Base-by-base conservation (phyloP, 2,113 vertebrate genomes). In the Furnarius figulus region DNA sequence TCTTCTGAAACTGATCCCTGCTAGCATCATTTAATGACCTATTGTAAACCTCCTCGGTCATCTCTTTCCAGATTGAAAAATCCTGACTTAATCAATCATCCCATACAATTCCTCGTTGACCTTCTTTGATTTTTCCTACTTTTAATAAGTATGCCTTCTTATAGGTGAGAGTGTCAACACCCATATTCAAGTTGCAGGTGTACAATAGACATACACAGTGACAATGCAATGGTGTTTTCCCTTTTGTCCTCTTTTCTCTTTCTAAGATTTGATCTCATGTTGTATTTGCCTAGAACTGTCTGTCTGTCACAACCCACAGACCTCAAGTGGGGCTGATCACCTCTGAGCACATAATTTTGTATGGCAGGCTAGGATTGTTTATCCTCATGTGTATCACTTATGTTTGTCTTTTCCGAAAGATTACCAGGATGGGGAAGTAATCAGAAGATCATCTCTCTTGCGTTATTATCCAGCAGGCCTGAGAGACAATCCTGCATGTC, bases 41-140 rank as follows among this genome's bases (percentile, higher is more conserved):
- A 0, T 72, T 20, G 1, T 67, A 39, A 50, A 59, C 6, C 13
- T 17, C 15, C 5, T 65, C 0, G 1, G 5, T 68, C 42, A 42
- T 50, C 33, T 88, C 3, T 76, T 88, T 77, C 35, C n/a, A 83
- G 35, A 11, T 49, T 87, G 71, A 68, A 68, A 87, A 65, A 39
- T 42, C n/a, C 15, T 31, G 61, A 53, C 21, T 18, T 80, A 15
- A 27, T 49, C 39, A 61, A 10, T 50, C 28, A 79, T 68, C 77
- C 19, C 42, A 21, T 68, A 62, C 25, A 9, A 58, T 53, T 89
- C 15, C 6, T 42, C 59, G 7, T 27, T 82, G 42, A 6, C 15
- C 8, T 67, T 68, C 37, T 88, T 55, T 52, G 42, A 14, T 72
- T 88, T 90, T 88, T 83, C 8, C 25, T 73, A 5, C 25, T 6